Base-by-base conservation (phyloP, 1,140 invertebrate genomes). In the Dendrolimus kikuchii region DNA sequence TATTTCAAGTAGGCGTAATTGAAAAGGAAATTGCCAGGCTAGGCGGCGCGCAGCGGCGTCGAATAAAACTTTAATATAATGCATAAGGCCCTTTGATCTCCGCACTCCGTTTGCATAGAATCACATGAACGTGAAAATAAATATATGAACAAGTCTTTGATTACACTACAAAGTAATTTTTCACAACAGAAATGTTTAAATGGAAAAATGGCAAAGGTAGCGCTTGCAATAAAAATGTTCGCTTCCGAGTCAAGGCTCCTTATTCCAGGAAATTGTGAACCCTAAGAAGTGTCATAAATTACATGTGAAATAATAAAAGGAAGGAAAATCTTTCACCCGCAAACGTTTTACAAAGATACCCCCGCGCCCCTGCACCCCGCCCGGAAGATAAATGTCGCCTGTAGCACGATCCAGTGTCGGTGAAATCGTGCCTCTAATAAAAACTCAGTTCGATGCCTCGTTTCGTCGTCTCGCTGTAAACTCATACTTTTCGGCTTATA, bases 1-100 rank as follows among this genome's bases (percentile, higher is more conserved):
- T 86, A 83, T 82, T 81, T 78, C 81, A 84, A 86, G 80, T 79
- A 81, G 78, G 66, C 74, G 77, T 81, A 86, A 86, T 86, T 84
- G 81, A 86, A 86, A 82, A 84, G 83, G 83, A 83, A 86, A 84
- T 84, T 83, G 74, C 77, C 68, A 72, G 66, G 66, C 67, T 68
- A 65, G 62, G 71, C 68, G 73, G 66, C 69, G 64, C 74, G 64
- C 75, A 62, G 46, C 62, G 69, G 72, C 74, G 68, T 73, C 74
- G 74, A 71, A 79, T 86, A 77, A 77, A 84, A 84, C 79, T 84
- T 81, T 84, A 84, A 86, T 84, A 81, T 81, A 81, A 81, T 82
- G 74, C 81, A 84, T 83, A 79, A 71, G 70, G 66, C 77, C 71
- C 81, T 86, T 86, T 86, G 81, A 86, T 86, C 80, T 81, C 68